A percentile compares a stretch with the other conserved stretches of the same genome.
These are phyloP conservation scores for Cyclophora punctaria DNA, from an alignment of 2,888 invertebrate genomes.

Conservation along the genomic window DNA sequence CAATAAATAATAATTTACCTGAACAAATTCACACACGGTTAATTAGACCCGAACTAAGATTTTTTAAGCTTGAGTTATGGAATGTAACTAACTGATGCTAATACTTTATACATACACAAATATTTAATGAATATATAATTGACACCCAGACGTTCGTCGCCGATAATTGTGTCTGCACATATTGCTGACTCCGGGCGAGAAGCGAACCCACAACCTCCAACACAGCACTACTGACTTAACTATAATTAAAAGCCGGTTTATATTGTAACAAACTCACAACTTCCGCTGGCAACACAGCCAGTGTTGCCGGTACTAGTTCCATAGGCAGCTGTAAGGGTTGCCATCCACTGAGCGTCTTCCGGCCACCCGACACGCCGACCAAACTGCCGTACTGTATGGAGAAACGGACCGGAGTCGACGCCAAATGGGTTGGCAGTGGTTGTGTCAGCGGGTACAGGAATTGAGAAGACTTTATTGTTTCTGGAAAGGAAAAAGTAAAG, in stretches of 20 bases:
- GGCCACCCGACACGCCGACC: conserved; percentile 79
- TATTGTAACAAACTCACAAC: conserved; percentile 35
- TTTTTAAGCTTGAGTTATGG: too few species aligned
- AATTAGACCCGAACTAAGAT: too few species aligned
- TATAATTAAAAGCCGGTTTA: background rate
- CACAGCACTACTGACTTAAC: too few species aligned
- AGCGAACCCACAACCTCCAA: too few species aligned
- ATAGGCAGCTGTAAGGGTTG: conserved; percentile 89
- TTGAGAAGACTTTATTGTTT: conserved; percentile 80
- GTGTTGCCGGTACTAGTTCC: conserved; percentile 91
- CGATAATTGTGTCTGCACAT: too few species aligned
- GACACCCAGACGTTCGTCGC: too few species aligned
- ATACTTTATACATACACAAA: too few species aligned
- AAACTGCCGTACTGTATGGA: conserved; percentile 83
- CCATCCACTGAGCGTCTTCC: conserved; percentile 82
- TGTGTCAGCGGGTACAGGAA: conserved; percentile 80
- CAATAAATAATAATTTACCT: too few species aligned
- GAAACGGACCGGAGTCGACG: conserved; percentile 77
- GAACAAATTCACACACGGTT: too few species aligned
- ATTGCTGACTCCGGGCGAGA: too few species aligned
- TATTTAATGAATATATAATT: too few species aligned
- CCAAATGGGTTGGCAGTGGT: conserved; percentile 76
- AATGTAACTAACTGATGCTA: too few species aligned
- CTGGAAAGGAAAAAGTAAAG: conserved; percentile 58
- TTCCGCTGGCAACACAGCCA: conserved; percentile 83